Evolutionary conservation across 1,140 invertebrate genomes (phyloP).

Genomic region (Mercenaria mercenaria): DNA sequence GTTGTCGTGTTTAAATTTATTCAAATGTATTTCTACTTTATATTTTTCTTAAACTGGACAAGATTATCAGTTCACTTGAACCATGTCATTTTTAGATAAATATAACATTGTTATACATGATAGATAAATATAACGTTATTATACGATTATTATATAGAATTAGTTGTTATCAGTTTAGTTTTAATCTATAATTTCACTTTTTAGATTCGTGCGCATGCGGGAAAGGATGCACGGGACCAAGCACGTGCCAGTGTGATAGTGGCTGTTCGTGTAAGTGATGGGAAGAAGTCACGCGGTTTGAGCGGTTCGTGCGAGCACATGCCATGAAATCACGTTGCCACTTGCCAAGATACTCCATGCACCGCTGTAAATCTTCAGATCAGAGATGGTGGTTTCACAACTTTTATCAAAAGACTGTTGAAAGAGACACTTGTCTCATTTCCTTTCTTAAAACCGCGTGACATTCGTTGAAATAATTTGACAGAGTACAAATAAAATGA

Average conservation of each 20-base stretch:
- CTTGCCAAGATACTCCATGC: neutral
- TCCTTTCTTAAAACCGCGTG: neutral
- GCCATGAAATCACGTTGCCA: neutral
- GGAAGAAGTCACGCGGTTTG: conserved; percentile 50
- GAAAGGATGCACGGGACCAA: conserved; percentile 29
- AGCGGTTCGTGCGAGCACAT: neutral
- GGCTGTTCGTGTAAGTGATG: conserved; percentile 62
- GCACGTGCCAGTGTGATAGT: conserved; percentile 5
- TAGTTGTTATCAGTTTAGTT: too few relatives aligned
- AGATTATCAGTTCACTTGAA: too few relatives aligned
- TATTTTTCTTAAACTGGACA: too few relatives aligned
- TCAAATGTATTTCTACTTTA: too few relatives aligned
- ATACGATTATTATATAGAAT: too few relatives aligned
- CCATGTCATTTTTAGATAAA: too few relatives aligned
- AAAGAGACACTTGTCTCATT: neutral
- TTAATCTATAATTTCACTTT: too few relatives aligned
- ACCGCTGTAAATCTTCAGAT: conserved; percentile 37
- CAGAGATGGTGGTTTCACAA: conserved; percentile 55
- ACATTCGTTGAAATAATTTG: too few relatives aligned
- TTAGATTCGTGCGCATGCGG: conserved; percentile 9
- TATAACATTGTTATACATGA: too few relatives aligned
- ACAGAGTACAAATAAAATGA: too few relatives aligned
- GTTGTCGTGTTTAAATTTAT: too few relatives aligned
- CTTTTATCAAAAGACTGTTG: conserved; percentile 14
- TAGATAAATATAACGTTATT: too few relatives aligned